Conservation (phyloP, 2,797 vertebrate genomes). For the Coranthus polyacanthus region DNA sequence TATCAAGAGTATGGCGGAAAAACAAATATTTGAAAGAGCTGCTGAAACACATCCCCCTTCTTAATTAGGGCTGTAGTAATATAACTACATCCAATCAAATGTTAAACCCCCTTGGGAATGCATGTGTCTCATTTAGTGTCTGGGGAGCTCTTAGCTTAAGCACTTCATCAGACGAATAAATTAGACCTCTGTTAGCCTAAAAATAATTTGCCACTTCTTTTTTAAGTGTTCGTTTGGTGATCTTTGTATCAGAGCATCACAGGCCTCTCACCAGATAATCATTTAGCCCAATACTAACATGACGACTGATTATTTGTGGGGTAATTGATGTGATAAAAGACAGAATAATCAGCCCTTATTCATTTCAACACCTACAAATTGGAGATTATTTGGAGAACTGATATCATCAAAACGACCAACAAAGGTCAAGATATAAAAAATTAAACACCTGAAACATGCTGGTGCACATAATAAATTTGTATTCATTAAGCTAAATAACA, state of each 20-base stretch:
- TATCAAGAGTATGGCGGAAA: conserved; percentile 80
- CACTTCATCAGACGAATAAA: conserved; percentile 88
- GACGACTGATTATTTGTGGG: conserved; percentile 34
- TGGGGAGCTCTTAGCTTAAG: conserved; percentile 87
- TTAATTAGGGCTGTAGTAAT: conserved; percentile 87
- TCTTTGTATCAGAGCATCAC: conserved; percentile 72
- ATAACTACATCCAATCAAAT: conserved; percentile 86
- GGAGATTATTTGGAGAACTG: background rate
- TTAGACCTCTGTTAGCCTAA: conserved; percentile 86
- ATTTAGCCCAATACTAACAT: conserved; percentile 44
- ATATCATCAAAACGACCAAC: conserved; percentile 8
- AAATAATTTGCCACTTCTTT: conserved; percentile 83
- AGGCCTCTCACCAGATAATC: conserved; percentile 54
- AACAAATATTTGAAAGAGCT: conserved; percentile 88
- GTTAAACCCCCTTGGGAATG: conserved; percentile 81
- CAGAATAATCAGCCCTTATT: conserved; percentile 21
- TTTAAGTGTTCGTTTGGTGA: conserved; percentile 73
- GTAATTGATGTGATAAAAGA: conserved; percentile 27
- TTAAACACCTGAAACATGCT: conserved; percentile 10
- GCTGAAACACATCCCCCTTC: conserved; percentile 85
- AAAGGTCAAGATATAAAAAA: conserved; percentile 1
- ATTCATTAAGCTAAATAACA: background rate
- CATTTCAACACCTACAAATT: conserved; percentile 10
- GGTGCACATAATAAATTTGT: background rate
- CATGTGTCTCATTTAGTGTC: conserved; percentile 85